Percentiles rank a stretch among this genome's conserved stretches.
Evolutionary conservation across 2,113 vertebrate species (phyloP).

Genomic region (Ptilorrhoa leucosticta): DNA sequence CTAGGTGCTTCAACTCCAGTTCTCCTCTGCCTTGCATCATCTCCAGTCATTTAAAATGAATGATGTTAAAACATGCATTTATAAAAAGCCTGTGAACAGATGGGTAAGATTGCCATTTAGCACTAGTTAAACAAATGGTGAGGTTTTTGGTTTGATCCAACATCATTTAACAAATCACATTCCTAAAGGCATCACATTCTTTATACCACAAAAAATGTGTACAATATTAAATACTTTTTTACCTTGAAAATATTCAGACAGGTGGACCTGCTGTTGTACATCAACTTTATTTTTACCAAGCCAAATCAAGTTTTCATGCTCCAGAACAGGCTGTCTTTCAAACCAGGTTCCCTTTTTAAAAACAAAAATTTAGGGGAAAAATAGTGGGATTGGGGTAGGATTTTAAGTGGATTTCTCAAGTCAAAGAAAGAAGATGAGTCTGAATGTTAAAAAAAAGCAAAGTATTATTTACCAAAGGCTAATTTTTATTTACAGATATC

Average conservation of each 20-base stretch:
- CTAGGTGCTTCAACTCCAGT: neutral
- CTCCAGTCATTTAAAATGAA: neutral
- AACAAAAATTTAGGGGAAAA: neutral
- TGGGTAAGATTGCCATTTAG: neutral
- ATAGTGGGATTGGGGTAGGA: neutral
- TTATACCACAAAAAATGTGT: neutral
- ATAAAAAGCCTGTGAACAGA: neutral
- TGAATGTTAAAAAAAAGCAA: neutral
- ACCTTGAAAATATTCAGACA: neutral
- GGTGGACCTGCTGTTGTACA: neutral
- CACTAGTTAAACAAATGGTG: conserved; percentile 1
- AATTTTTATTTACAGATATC: neutral
- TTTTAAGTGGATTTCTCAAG: neutral
- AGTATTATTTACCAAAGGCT: neutral
- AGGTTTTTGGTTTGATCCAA: neutral
- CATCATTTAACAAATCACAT: neutral
- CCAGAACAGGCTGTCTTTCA: neutral
- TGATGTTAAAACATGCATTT: neutral
- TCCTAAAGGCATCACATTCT: neutral
- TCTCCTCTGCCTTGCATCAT: neutral
- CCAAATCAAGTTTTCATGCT: neutral
- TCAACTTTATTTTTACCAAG: neutral
- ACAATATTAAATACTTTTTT: neutral
- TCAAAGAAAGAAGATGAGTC: neutral
- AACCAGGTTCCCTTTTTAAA: neutral